These are phyloP conservation scores for Dendroctonus ponderosae DNA, from an alignment of 1,140 invertebrate species.

Conservation along the genomic window DNA sequence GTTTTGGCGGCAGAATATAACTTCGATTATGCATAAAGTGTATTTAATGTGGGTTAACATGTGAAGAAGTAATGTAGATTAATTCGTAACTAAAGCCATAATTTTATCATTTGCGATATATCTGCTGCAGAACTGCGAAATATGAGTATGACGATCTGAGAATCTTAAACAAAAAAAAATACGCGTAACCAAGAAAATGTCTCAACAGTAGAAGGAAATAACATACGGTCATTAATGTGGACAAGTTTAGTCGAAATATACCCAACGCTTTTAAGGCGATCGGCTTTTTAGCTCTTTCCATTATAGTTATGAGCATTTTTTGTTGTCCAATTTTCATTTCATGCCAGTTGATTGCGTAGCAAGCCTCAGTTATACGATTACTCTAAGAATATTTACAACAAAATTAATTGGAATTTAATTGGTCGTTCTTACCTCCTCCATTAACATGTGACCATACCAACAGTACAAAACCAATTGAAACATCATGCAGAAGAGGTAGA, in stretches of 20 bases:
- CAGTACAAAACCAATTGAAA: constrained; percentile 40
- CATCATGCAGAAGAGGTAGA: constrained; percentile 38
- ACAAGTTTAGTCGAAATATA: constrained; percentile 37
- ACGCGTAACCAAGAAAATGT: not conserved
- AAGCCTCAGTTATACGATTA: constrained; percentile 32
- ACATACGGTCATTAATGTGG: constrained; percentile 40
- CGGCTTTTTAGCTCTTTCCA: constrained; percentile 41
- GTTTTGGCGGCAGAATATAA: no score
- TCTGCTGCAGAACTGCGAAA: constrained; percentile 17
- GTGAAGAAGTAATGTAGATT: no score
- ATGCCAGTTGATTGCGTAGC: constrained; percentile 38
- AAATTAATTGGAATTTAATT: not conserved
- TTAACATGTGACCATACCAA: constrained; percentile 40
- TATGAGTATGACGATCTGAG: constrained; percentile 17
- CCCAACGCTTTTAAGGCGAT: constrained; percentile 33
- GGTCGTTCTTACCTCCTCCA: constrained; percentile 29
- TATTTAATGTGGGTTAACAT: no score
- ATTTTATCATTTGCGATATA: not conserved
- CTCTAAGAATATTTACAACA: constrained; percentile 32
- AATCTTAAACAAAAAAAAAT: constrained; percentile 15
- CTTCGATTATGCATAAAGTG: no score
- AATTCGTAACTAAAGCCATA: no score
- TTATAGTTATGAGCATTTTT: constrained; percentile 38
- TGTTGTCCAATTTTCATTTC: constrained; percentile 23
- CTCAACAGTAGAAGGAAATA: not conserved